These are phyloP conservation scores for Colistium nudipinnis DNA, from an alignment of 2,113 vertebrate species.

Conservation along the genomic window DNA sequence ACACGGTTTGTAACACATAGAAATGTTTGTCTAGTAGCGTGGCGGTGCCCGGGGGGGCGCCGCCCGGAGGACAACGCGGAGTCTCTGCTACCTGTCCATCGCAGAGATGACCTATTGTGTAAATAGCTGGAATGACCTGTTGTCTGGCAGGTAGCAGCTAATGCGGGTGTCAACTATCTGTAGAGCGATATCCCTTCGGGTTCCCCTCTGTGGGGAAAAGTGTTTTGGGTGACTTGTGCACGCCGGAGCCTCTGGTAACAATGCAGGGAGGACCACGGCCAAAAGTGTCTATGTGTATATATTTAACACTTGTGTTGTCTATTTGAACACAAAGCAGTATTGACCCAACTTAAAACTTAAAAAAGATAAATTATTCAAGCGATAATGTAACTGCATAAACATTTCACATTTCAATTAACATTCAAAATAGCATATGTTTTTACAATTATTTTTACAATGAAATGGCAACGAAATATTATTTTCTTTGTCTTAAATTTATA, in stretches of 20 bases:
- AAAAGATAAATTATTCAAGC: no score
- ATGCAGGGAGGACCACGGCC: not conserved
- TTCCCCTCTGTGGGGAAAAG: not conserved
- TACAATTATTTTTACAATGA: no score
- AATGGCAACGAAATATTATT: no score
- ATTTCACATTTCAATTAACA: not conserved
- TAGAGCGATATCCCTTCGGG: not conserved
- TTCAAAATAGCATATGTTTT: not conserved
- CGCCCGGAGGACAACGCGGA: conserved; percentile 3
- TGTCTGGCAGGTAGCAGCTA: conserved; percentile 31
- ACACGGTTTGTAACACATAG: not conserved
- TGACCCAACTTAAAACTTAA: conserved; percentile 51
- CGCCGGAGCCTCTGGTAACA: conserved; percentile 16
- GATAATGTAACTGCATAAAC: no score
- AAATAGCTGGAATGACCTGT: conserved; percentile 56
- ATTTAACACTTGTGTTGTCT: conserved; percentile 6
- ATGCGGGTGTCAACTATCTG: conserved; percentile 42
- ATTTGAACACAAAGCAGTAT: conserved; percentile 33
- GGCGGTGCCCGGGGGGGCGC: not conserved
- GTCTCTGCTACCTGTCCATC: conserved; percentile 45
- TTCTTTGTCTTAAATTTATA: no score
- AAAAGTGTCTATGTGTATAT: conserved; percentile 6
- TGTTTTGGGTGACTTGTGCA: conserved; percentile 42
- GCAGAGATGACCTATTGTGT: conserved; percentile 53
- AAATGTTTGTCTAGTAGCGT: not conserved